These are phyloP conservation scores for Gymnogyps californianus DNA, from an alignment of 2,113 vertebrate genomes.

Conservation along the genomic window DNA sequence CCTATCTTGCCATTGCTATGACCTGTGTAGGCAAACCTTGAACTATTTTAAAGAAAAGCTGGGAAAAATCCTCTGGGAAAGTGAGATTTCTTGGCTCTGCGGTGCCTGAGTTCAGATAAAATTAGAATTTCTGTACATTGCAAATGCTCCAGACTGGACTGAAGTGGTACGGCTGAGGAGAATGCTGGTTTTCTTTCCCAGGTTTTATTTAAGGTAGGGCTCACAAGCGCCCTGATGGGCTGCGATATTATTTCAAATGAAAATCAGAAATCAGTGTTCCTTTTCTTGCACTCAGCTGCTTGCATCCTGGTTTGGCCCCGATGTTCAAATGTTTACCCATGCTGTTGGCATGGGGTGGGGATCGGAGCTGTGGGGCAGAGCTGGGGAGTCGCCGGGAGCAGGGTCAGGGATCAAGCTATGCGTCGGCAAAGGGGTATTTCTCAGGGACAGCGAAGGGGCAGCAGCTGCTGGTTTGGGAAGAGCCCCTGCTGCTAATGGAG, in stretches of 20 bases:
- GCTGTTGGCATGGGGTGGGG: background rate
- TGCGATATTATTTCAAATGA: background rate
- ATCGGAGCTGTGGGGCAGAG: background rate
- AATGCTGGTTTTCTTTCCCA: background rate
- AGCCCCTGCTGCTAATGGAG: background rate
- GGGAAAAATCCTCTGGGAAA: background rate
- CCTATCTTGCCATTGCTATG: background rate
- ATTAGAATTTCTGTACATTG: background rate
- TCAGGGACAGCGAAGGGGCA: background rate
- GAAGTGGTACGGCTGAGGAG: background rate
- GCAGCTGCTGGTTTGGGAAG: background rate
- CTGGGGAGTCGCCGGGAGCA: background rate
- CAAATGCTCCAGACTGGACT: background rate
- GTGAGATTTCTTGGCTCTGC: background rate
- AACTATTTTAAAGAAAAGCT: background rate
- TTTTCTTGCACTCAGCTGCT: background rate
- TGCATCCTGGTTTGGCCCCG: background rate
- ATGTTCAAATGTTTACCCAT: fast-evolving
- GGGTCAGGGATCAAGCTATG: background rate
- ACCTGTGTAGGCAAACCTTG: background rate
- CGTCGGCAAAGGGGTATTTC: fast-evolving
- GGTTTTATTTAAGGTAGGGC: background rate
- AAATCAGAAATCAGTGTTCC: background rate
- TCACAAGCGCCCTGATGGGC: background rate
- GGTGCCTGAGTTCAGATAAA: background rate